Percentiles rank a stretch among this genome's conserved stretches.
Conservation (phyloP, 2,113 vertebrate genomes). For the Pipa parva region DNA sequence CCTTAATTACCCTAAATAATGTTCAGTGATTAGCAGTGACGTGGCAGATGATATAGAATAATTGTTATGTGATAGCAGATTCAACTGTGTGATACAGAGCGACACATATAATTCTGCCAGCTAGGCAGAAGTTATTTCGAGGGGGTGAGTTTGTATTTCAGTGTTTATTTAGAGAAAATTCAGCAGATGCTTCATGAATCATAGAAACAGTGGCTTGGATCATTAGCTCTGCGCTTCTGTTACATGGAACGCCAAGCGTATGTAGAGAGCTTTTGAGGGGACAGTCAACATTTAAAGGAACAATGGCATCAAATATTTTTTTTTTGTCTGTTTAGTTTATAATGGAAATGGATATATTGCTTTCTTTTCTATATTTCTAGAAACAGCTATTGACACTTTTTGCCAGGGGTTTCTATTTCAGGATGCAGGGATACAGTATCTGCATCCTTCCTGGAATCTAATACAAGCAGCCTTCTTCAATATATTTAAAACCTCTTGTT, state of each 20-base stretch:
- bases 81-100: not conserved
- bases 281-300: too few species aligned
- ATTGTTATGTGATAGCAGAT: constrained; percentile 19
- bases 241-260: not conserved
- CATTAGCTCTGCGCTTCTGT: not conserved
- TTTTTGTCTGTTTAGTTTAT: too few species aligned
- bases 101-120: constrained; percentile 21
- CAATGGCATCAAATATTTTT: too few species aligned
- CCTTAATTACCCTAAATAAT: constrained; percentile 35
- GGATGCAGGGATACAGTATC: too few species aligned
- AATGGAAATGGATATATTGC: too few species aligned
- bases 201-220: constrained; percentile 1
- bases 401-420: too few species aligned
- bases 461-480: too few species aligned
- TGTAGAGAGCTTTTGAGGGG: not conserved
- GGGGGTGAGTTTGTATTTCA: constrained; percentile 21
- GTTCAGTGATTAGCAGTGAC: constrained; percentile 30
- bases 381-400: too few species aligned
- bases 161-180: constrained; percentile 16
- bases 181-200: constrained; percentile 33
- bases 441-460: too few species aligned
- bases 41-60: constrained; percentile 9
- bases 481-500: too few species aligned
- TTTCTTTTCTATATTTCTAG: too few species aligned
- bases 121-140: constrained; percentile 32